Evolutionary conservation across 2,888 invertebrate genomes (phyloP).

Genomic region (Mythimna ferrago): DNA sequence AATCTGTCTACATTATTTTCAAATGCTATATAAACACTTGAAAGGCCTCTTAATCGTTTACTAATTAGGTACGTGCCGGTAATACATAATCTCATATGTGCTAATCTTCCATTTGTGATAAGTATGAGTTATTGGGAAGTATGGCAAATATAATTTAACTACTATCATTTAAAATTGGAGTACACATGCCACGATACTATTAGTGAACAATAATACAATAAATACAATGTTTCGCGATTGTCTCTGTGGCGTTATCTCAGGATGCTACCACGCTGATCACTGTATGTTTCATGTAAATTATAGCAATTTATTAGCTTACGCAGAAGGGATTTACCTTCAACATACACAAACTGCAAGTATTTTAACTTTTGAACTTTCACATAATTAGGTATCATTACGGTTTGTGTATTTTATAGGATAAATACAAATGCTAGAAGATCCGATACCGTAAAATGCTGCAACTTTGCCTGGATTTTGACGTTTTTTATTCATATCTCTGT

Average conservation of each 20-base stretch:
- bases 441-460: background rate
- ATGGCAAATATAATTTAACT: slow-evolving; percentile 41
- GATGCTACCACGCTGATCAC: slow-evolving; percentile 16
- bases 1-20: slow-evolving; percentile 63
- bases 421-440: slow-evolving; percentile 8
- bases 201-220: slow-evolving; percentile 32
- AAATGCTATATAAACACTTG: slow-evolving; percentile 60
- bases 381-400: background rate
- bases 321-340: slow-evolving; percentile 23
- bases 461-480: too few species aligned
- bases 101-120: slow-evolving; percentile 36
- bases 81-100: slow-evolving; percentile 60
- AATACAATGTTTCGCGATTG: slow-evolving; percentile 36
- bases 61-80: slow-evolving; percentile 63
- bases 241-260: slow-evolving; percentile 4
- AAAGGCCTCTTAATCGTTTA: slow-evolving; percentile 66
- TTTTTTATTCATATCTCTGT: too few species aligned
- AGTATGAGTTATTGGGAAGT: slow-evolving; percentile 27
- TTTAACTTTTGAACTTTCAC: background rate
- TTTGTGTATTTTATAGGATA: background rate
- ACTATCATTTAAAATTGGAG: slow-evolving; percentile 40
- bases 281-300: slow-evolving; percentile 60
- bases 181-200: slow-evolving; percentile 37
- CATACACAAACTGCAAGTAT: slow-evolving; percentile 40
- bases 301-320: slow-evolving; percentile 56